Evolutionary conservation across 2,797 vertebrate genomes (phyloP).

Genomic region (Sebastes kiyomatsui): DNA sequence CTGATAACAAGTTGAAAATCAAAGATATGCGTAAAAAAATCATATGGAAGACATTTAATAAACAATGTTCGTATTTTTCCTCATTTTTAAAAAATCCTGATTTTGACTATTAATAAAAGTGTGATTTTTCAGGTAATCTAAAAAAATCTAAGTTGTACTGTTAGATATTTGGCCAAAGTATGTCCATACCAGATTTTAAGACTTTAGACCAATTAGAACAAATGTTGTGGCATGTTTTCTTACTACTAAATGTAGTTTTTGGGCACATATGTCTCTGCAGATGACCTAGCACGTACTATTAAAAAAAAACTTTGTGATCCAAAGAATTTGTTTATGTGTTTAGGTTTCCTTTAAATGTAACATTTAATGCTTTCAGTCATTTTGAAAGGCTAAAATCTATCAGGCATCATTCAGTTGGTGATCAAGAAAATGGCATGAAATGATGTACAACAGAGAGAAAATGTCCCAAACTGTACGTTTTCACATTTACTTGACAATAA

Average conservation of each 20-base stretch:
- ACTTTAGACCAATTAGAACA: not conserved
- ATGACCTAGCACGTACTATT: not conserved
- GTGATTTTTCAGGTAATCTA: no score
- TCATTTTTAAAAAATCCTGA: no score
- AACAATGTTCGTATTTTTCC: no score
- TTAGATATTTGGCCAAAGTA: no score
- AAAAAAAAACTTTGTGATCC: not conserved
- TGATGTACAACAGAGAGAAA: not conserved
- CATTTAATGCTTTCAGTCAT: not conserved
- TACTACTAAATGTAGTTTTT: not conserved
- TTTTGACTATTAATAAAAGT: no score
- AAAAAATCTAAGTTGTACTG: no score
- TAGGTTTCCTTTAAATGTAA: not conserved
- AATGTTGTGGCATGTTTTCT: not conserved
- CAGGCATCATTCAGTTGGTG: not conserved
- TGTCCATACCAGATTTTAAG: no score
- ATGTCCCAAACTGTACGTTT: no score
- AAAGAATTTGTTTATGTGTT: not conserved
- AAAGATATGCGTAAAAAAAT: no score
- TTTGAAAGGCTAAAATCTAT: not conserved
- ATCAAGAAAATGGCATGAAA: not conserved
- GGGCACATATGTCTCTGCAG: not conserved
- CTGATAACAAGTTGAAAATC: no score
- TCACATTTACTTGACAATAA: no score
- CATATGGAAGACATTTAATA: no score